phyloP scores from a whole-genome alignment of 2,888 invertebrate species.

The Chaetogeoica ovagalla region DNA sequence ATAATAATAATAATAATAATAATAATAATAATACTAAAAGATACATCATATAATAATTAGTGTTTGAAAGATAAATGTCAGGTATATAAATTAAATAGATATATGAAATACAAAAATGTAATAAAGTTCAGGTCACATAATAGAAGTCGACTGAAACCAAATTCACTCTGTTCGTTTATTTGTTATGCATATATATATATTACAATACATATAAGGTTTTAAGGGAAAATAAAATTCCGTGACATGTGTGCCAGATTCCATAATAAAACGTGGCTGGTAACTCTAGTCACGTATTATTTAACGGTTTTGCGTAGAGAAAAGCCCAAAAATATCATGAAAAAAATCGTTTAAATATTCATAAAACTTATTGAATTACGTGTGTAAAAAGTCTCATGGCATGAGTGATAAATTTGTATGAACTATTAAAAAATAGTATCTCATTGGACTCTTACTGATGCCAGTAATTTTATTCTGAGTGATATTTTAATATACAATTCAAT shows the following conservation, averaged over 20 bases:
- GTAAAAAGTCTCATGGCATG: neutral
- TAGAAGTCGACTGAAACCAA: constrained; percentile 33
- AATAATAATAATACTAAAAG: neutral
- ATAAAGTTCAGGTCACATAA: constrained; percentile 27
- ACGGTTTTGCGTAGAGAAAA: constrained; percentile 8
- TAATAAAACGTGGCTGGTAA: constrained; percentile 33
- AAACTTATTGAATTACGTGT: constrained; percentile 32
- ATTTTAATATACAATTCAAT: neutral
- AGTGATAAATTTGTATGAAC: neutral
- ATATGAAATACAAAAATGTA: constrained; percentile 20
- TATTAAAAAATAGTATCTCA: neutral
- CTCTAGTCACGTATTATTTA: constrained; percentile 50
- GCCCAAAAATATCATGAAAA: constrained; percentile 23
- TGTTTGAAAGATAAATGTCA: constrained; percentile 18
- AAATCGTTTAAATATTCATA: constrained; percentile 44
- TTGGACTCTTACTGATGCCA: neutral
- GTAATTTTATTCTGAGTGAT: neutral
- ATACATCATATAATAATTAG: constrained; percentile 22
- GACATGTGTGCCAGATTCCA: constrained; percentile 50
- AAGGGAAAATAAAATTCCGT: constrained; percentile 34
- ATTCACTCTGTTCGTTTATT: constrained; percentile 29
- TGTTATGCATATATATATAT: constrained; percentile 19
- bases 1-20: too few relatives aligned
- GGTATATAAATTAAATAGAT: constrained; percentile 21
- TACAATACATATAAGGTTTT: constrained; percentile 28